Conservation (phyloP, 2,113 vertebrate genomes). For the Ceratotherium simum region DNA sequence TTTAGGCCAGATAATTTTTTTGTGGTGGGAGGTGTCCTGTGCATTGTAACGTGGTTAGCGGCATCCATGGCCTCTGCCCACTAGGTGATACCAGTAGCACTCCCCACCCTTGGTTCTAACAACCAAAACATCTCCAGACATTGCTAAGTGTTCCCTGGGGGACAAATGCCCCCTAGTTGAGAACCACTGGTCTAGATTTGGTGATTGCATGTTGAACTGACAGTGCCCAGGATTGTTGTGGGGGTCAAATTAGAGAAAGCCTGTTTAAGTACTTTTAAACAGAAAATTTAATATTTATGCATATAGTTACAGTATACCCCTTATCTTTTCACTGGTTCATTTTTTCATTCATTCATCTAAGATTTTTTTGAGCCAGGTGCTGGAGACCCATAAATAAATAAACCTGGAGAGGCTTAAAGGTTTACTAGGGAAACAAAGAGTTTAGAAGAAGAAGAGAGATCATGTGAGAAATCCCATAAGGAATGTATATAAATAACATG, state of each 20-base stretch:
- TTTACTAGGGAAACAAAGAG: constrained; percentile 21
- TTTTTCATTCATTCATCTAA: neutral
- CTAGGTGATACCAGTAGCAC: neutral
- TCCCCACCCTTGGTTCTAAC: neutral
- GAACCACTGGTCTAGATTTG: neutral
- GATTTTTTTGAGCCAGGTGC: neutral
- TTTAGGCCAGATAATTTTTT: neutral
- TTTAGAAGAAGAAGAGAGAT: neutral
- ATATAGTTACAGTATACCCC: neutral
- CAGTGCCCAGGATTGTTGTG: neutral
- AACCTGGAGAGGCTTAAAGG: neutral
- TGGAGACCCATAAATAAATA: constrained; percentile 1
- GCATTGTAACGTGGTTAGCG: neutral
- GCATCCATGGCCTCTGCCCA: neutral
- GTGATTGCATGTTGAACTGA: neutral
- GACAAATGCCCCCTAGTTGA: neutral
- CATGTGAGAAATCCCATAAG: neutral
- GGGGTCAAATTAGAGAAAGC: neutral
- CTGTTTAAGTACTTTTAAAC: neutral
- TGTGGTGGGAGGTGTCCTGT: neutral
- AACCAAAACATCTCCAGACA: neutral
- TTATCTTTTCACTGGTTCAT: neutral
- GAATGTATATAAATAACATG: neutral
- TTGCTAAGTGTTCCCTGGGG: neutral
- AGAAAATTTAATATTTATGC: constrained; percentile 1